Evolutionary conservation across 1,140 invertebrate species (phyloP).

Genomic region (Calephelis nemesis): DNA sequence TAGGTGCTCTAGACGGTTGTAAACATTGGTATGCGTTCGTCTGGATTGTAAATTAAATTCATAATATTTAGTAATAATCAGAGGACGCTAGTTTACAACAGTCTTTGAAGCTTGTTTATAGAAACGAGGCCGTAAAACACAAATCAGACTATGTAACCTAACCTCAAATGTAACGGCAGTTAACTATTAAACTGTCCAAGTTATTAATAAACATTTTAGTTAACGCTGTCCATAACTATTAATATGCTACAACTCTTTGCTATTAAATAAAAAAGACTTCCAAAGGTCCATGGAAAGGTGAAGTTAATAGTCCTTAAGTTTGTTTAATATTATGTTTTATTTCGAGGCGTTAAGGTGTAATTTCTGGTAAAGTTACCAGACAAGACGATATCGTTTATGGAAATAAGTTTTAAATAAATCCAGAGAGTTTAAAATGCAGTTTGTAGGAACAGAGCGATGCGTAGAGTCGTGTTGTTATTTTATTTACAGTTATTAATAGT

Average conservation of each 20-base stretch:
- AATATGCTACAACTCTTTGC: conserved; percentile 3
- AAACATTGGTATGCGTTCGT: too few relatives aligned
- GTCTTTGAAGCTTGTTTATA: too few relatives aligned
- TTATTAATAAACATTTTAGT: conserved; percentile 15
- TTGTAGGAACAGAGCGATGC: conserved; percentile 26
- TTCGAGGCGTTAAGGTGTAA: conserved; percentile 30
- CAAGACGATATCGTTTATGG: conserved; percentile 46
- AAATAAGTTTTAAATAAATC: conserved; percentile 64
- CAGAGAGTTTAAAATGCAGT: conserved; percentile 52
- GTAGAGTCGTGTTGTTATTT: conserved; percentile 30
- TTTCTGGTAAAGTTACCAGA: conserved; percentile 30
- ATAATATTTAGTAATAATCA: too few relatives aligned
- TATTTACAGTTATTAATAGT: not conserved
- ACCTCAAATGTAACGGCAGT: conserved; percentile 1
- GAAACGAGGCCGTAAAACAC: too few relatives aligned
- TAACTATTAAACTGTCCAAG: conserved; percentile 11
- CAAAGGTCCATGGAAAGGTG: conserved; percentile 4
- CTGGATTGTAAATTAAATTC: too few relatives aligned
- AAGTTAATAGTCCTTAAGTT: not conserved
- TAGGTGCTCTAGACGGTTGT: too few relatives aligned
- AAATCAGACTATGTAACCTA: not conserved
- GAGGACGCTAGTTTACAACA: too few relatives aligned
- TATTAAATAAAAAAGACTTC: conserved; percentile 10
- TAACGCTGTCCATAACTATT: conserved; percentile 10
- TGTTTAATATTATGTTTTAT: conserved; percentile 26